A percentile compares a stretch with the other conserved stretches of the same genome.
These are phyloP conservation scores for Palythoa heliodiscus DNA, from an alignment of 92 coral and sea anemone genomes.

Conservation along the genomic window DNA sequence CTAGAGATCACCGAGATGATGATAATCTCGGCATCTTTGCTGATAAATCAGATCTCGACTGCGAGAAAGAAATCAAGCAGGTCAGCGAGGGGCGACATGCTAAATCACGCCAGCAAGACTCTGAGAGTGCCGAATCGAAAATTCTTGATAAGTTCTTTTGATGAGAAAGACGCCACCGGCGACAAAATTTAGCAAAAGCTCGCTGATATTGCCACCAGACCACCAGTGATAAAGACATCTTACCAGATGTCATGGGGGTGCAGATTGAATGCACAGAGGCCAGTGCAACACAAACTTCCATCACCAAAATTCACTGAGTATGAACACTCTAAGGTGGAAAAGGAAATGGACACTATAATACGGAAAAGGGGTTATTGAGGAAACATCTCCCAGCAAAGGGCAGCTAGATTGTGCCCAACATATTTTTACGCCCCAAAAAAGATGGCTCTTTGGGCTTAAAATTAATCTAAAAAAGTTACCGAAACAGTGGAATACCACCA, in stretches of 20 bases:
- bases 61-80: neutral
- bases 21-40: neutral
- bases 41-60: neutral
- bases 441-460: neutral
- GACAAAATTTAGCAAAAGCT: constrained; percentile 50
- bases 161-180: constrained; percentile 41
- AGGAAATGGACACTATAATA: constrained; percentile 37
- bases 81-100: neutral
- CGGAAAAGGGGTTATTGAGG: constrained; percentile 45
- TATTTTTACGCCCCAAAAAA: neutral
- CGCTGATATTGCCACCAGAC: constrained; percentile 47
- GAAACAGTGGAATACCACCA: neutral
- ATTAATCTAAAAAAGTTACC: neutral
- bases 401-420: neutral
- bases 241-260: constrained; percentile 15
- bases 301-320: constrained; percentile 17
- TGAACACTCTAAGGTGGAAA: constrained; percentile 27
- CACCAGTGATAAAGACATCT: constrained; percentile 38
- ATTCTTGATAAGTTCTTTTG: neutral
- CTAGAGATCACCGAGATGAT: neutral
- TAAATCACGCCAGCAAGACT: neutral
- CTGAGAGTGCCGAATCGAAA: neutral
- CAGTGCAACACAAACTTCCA: constrained; percentile 38
- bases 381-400: constrained; percentile 32
- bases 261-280: constrained; percentile 44